Conservation (phyloP, 2,113 vertebrate species). For the Rhea pennata region DNA sequence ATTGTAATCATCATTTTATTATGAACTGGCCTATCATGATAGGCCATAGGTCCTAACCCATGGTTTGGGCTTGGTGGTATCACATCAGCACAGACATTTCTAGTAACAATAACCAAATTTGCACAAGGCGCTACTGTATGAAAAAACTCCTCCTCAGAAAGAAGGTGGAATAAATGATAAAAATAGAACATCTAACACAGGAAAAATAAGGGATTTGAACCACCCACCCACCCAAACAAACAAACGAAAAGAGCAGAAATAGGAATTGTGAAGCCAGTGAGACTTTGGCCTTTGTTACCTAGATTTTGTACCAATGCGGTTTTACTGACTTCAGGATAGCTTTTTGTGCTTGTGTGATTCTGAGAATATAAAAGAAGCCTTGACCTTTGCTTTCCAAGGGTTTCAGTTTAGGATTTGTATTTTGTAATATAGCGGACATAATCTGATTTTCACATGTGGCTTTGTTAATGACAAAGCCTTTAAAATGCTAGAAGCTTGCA, state of each 20-base stretch:
- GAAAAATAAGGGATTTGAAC: neutral
- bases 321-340: neutral
- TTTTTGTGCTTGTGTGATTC: neutral
- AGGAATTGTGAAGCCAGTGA: neutral
- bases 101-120: neutral
- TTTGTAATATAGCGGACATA: neutral
- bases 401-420: accelerated
- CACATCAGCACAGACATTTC: neutral
- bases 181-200: neutral
- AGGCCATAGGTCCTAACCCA: neutral
- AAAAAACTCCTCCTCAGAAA: neutral
- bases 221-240: too few relatives aligned
- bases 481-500: neutral
- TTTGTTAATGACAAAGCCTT: neutral
- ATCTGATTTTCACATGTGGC: neutral
- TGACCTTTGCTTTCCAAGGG: neutral
- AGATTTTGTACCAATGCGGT: neutral
- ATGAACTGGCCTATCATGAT: neutral
- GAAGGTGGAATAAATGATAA: neutral
- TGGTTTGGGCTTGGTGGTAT: neutral
- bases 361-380: neutral
- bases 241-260: neutral
- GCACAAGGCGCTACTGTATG: neutral
- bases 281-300: neutral
- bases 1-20: neutral